These are phyloP conservation scores for Varecia variegata DNA, from an alignment of 2,797 vertebrate genomes.

Conservation along the genomic window DNA sequence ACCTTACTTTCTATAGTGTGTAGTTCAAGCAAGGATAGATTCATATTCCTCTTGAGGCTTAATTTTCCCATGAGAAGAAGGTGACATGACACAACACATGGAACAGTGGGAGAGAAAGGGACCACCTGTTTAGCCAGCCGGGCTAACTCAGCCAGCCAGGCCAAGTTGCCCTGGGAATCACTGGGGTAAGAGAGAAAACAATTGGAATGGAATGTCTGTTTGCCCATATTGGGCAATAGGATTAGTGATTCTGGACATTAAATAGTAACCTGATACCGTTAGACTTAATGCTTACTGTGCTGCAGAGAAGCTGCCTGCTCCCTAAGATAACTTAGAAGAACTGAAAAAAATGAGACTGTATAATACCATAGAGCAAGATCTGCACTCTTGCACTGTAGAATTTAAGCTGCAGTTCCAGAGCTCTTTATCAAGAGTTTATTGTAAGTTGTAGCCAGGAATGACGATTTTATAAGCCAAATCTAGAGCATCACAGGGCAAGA, in stretches of 20 bases:
- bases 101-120: not conserved
- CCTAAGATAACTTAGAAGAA: slow-evolving; percentile 24
- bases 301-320: not conserved
- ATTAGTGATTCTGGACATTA: not conserved
- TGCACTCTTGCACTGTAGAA: not conserved
- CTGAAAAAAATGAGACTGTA: not conserved
- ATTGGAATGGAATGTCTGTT: slow-evolving; percentile 9
- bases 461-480: slow-evolving; percentile 11
- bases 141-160: not conserved
- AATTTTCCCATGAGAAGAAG: slow-evolving; percentile 1
- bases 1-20: not conserved
- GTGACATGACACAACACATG: not conserved
- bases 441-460: slow-evolving; percentile 2
- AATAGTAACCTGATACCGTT: not conserved
- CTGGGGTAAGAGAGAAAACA: not conserved
- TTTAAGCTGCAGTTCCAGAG: not conserved
- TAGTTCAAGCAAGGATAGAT: not conserved
- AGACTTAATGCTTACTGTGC: not conserved
- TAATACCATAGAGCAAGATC: not conserved
- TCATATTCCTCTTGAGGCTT: not conserved
- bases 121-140: not conserved
- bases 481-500: not conserved
- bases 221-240: not conserved
- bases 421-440: slow-evolving; percentile 5
- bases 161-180: not conserved